phyloP scores from a whole-genome alignment of 2,113 vertebrate genomes.

The Neotoma lepida region DNA sequence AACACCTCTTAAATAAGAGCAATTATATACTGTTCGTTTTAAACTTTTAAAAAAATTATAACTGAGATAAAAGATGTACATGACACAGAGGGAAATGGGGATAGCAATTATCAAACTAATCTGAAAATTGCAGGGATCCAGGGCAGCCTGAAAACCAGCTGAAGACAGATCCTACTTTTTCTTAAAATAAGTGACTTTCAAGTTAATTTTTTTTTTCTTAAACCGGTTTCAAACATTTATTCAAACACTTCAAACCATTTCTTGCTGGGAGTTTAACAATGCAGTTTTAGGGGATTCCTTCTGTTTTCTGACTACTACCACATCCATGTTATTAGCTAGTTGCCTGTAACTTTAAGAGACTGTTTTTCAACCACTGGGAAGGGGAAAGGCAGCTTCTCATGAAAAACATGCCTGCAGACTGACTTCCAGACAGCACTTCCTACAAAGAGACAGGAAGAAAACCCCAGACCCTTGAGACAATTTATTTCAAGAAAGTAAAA shows the following conservation, averaged over 20 bases:
- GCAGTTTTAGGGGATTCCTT: conserved; percentile 17
- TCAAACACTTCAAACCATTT: not conserved
- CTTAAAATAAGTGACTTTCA: conserved; percentile 49
- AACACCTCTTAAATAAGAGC: conserved; percentile 56
- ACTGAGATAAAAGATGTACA: not conserved
- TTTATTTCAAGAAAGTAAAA: conserved; percentile 39
- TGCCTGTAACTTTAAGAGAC: not conserved
- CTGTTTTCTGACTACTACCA: conserved; percentile 3
- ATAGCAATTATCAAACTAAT: conserved; percentile 16
- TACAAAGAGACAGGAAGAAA: not conserved
- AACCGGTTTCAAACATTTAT: conserved; percentile 12
- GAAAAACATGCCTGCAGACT: not conserved
- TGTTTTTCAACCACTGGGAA: conserved; percentile 20
- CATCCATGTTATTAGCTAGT: not conserved
- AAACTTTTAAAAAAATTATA: not conserved
- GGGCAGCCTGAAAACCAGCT: not conserved
- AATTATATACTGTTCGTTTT: not conserved
- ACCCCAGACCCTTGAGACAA: not conserved
- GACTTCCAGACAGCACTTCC: not conserved
- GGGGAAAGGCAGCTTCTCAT: not conserved
- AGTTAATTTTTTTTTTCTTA: conserved; percentile 16
- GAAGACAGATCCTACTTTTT: not conserved
- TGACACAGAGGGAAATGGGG: conserved; percentile 17
- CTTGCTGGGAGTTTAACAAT: conserved; percentile 25
- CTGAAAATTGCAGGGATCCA: conserved; percentile 17